Evolutionary conservation across 2,797 vertebrate genomes (phyloP).

Genomic region (Paratrypauchen microcephalus): DNA sequence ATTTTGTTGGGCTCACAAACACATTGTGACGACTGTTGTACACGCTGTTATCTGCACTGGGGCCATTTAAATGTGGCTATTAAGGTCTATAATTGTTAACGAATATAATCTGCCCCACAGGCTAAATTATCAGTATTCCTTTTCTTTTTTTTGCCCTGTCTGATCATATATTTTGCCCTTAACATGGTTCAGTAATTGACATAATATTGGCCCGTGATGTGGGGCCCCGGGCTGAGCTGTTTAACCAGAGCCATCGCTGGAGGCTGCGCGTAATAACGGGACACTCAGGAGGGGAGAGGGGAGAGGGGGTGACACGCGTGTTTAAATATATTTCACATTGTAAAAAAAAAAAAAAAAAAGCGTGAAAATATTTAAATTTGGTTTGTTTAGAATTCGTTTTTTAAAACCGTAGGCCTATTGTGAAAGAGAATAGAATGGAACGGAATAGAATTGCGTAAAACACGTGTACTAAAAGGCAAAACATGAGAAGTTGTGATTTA

Average conservation of each 20-base stretch:
- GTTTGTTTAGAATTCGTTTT: background rate
- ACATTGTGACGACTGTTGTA: background rate
- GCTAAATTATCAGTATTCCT: background rate
- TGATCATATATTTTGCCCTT: constrained; percentile 7
- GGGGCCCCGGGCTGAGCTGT: constrained; percentile 1
- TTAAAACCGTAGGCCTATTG: background rate
- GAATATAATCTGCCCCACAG: background rate
- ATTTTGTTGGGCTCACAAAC: no score
- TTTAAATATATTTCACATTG: background rate
- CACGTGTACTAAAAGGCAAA: no score
- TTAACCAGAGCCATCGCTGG: constrained; percentile 7
- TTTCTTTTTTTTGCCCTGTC: background rate
- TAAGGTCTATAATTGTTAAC: background rate
- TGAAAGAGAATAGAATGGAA: no score
- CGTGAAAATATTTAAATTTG: background rate
- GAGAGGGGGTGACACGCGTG: background rate
- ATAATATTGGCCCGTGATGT: constrained; percentile 9
- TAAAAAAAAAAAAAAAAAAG: background rate
- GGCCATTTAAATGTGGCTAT: background rate
- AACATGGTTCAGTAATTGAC: constrained; percentile 11
- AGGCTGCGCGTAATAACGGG: background rate
- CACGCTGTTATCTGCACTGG: background rate
- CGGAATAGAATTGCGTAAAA: no score
- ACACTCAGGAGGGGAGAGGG: no score
- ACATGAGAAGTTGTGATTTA: no score